Evolutionary conservation across 2,113 vertebrate species (phyloP), one percentile per base, ranked within the genome.

Genomic region (Lethenteron reissneri): DNA sequence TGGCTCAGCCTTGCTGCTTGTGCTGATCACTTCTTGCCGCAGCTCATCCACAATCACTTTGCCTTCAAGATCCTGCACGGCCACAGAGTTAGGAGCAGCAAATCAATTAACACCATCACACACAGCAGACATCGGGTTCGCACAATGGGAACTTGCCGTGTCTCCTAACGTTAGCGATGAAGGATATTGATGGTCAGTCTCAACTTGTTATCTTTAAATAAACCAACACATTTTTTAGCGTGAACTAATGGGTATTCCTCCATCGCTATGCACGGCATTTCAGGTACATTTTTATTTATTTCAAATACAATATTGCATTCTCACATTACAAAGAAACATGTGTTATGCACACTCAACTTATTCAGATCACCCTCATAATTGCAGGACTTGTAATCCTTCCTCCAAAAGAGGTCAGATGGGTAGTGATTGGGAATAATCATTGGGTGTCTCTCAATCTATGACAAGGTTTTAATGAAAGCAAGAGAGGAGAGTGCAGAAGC

Each of bases 41-140:
- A 96, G 83, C 77, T 96, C 91, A 71, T 95, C 92, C 75, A 95
- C 91, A n/a, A 95, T 95, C 79, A 96, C 89, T 78, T 96, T 97
- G 15, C 92, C 91, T 73, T 96, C 92, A 78, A 95, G 84, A 76
- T 96, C 90, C 91, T 95, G 75, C 8, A 68, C 14, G 2, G 7
- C 3, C 3, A 0, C 2, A n/a, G 9, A 57, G 0, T 41, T 41
- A 41, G 41, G 41, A 41, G 5, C 41, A 41, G 41, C 41, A 41
- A 41, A 41, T 41, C 41, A 41, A 41, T 41, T 6, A 41, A 41
- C 41, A 41, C 41, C 41, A 41, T 41, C 41, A 1, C 41, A 41
- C 41, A 41, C 41, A 41, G 41, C 41, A 41, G 41, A 41, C 41
- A 7, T 41, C 41, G 41, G 41, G 41, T 41, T 41, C 41, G 6